Evolutionary conservation across 2,888 invertebrate species (phyloP), one percentile per base, ranked within the genome.

Genomic region (Glyphotaelius pellucidus): DNA sequence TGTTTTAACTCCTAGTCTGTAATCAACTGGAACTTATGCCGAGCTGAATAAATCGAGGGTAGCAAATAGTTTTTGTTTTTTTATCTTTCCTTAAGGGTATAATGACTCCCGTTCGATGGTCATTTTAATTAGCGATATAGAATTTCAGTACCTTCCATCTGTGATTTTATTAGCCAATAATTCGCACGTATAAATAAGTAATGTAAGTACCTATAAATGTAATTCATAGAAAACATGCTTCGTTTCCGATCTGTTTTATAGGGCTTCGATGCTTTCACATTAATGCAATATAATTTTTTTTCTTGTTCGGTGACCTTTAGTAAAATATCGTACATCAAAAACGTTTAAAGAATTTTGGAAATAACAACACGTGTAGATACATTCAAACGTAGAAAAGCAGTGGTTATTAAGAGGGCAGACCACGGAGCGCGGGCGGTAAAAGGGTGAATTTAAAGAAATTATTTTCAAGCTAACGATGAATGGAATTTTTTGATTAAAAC

Each of bases 11-110:
- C 67, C n/a, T n/a, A n/a, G 67, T 67, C 67, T 67, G 67, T n/a
- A 67, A 67, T 67, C 67, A 67, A 67, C 67, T n/a, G 67, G 9
- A 25, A 67, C 35, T 35, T 83, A 83, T 35, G 35, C 35, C 32
- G 7, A 19, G 25, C 83, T 25, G 35, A 83, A 35, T 83, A 83
- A 83, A 25, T 83, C 35, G 35, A 83, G 35, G 83, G 35, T 83
- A 25, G 83, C 15, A 32, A 83, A 83, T 83, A 35, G 35, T 83
- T 83, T 83, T 83, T 19, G 52, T 52, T 67, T 67, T n/a, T 67
- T 67, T 9, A 67, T 67, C 67, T 67, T n/a, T 5, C 25, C 67
- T 67, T 25, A 25, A 67, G 67, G n/a, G 25, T n/a, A n/a, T 67
- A 67, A 67, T 67, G 25, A 67, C 25, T 25, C n/a, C 25, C n/a